phyloP scores from a whole-genome alignment of 2,797 vertebrate species.

The Acrossocheilus wenchowensis region DNA sequence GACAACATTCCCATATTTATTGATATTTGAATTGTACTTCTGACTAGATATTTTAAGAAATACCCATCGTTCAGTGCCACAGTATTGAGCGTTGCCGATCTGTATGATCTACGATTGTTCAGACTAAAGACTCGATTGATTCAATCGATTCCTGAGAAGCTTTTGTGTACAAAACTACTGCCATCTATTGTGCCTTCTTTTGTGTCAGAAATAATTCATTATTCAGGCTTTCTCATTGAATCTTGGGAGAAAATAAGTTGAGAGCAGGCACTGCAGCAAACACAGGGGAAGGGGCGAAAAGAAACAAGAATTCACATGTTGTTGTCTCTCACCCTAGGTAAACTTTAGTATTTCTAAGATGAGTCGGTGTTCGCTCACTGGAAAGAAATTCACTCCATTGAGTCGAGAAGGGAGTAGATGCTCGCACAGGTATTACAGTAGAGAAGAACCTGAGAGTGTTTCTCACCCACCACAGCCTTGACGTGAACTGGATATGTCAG shows the following conservation, averaged over 20 bases:
- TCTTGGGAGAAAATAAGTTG: background rate
- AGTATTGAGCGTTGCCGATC: background rate
- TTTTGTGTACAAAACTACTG: background rate
- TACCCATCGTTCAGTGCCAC: background rate
- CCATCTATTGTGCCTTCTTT: background rate
- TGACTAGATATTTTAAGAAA: slow-evolving; percentile 28
- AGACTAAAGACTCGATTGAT: slow-evolving; percentile 1
- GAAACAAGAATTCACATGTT: background rate
- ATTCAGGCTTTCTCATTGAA: background rate
- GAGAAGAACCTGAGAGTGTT: slow-evolving; percentile 23
- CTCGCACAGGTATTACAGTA: slow-evolving; percentile 38
- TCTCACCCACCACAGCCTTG: slow-evolving; percentile 32
- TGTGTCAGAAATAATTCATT: background rate
- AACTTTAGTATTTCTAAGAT: slow-evolving; percentile 28
- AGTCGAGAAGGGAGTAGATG: slow-evolving; percentile 27
- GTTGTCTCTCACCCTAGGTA: slow-evolving; percentile 1
- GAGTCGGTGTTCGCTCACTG: slow-evolving; percentile 9
- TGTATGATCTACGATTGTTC: slow-evolving; percentile 1
- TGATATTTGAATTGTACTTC: background rate
- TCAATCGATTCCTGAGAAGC: background rate
- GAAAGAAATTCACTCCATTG: slow-evolving; percentile 13
- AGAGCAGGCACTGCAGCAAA: background rate
- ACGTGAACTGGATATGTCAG: slow-evolving; percentile 45
- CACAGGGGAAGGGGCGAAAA: background rate
- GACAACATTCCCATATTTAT: slow-evolving; percentile 5